Evolutionary conservation across 2,113 vertebrate species (phyloP), one percentile per base, ranked within the genome.

Genomic region (Amblyornis subalaris): DNA sequence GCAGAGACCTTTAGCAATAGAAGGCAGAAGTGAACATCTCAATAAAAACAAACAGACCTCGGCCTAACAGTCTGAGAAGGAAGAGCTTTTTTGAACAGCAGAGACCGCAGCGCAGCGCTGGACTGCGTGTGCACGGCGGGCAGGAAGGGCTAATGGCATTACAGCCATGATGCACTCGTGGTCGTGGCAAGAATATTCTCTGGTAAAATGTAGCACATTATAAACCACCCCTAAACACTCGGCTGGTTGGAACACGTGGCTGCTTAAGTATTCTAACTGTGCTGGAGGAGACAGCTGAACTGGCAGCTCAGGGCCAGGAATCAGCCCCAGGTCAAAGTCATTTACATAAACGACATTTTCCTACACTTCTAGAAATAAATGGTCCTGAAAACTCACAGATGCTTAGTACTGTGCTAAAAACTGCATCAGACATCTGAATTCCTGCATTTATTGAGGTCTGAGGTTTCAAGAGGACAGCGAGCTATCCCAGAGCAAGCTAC

Each of bases 111-210:
- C 45, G 33, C 35, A 31, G 9, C 1, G 0, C 25, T 6, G 6
- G 66, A 38, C 44, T 62, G 20, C 0, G 0, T 11, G 47, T 19
- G 60, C 24, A 33, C 29, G 11, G 17, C 1, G 13, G 11, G 8
- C 71, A 64, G 24, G 33, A 35, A 50, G 35, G 15, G 51, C 29
- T 64, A 25, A 58, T 0, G 3, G 38, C 13, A 7, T 36, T 57
- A 23, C 28, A 69, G 54, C 54, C 28, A 22, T 6, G 22, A 73
- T 8, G 21, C 47, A 40, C 40, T 67, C 33, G 38, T 81, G 16
- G 23, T 74, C 44, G 55, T 1, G 3, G 70, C 40, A 81, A 79
- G 40, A 42, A 55, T 25, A 86, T 35, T 62, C 47, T 50, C 64
- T 33, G 36, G 29, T 82, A 51, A 96, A 90, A 84, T 20, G 35